These are phyloP conservation scores for Orgyia antiqua DNA, from an alignment of 2,888 invertebrate genomes.

Conservation along the genomic window DNA sequence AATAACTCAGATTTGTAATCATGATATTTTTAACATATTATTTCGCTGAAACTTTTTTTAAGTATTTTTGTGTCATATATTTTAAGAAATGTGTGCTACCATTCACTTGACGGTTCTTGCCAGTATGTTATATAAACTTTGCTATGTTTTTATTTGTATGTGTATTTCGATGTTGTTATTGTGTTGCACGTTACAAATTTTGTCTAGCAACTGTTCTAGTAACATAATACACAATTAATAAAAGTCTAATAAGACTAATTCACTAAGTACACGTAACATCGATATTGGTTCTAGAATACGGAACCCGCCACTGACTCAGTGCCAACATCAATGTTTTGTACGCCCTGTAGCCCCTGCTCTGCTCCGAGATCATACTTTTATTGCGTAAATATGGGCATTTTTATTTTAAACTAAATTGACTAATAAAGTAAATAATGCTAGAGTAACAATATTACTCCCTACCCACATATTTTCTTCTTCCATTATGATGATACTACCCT, in stretches of 20 bases:
- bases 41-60: too few species aligned
- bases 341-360: constrained; percentile 63
- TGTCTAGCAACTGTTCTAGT: background rate
- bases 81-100: too few species aligned
- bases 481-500: too few species aligned
- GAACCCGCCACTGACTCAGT: constrained; percentile 54
- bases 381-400: constrained; percentile 68
- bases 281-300: constrained; percentile 58
- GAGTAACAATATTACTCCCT: too few species aligned
- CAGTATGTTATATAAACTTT: background rate
- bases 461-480: too few species aligned
- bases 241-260: constrained; percentile 24
- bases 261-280: constrained; percentile 30
- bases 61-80: too few species aligned
- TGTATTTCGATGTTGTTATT: too few species aligned
- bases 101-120: too few species aligned
- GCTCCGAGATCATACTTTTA: constrained; percentile 65
- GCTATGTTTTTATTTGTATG: too few species aligned
- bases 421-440: constrained; percentile 11
- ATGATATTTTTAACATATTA: too few species aligned
- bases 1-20: too few species aligned
- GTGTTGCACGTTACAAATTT: background rate
- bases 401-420: constrained; percentile 20
- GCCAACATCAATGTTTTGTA: constrained; percentile 68
- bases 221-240: background rate